Conservation (phyloP, 2,797 vertebrate genomes). For the Psittacula derbiana region DNA sequence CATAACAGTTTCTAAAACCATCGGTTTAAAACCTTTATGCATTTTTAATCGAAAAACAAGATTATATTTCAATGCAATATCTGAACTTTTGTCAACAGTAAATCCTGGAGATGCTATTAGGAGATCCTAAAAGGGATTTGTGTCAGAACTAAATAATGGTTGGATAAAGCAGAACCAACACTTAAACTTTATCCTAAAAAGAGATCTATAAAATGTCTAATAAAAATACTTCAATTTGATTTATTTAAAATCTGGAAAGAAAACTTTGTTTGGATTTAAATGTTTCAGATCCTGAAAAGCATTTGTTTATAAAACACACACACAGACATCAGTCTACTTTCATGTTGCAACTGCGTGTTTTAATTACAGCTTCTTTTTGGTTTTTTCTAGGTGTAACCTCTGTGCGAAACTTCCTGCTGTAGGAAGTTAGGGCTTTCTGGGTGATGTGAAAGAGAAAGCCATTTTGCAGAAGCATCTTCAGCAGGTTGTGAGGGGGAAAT, state of each 20-base stretch:
- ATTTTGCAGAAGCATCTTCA: background rate
- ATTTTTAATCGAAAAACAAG: constrained; percentile 7
- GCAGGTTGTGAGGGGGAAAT: background rate
- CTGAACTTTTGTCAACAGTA: background rate
- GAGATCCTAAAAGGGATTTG: background rate
- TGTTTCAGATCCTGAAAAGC: background rate
- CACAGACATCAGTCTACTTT: background rate
- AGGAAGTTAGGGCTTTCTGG: constrained; percentile 1
- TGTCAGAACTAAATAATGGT: background rate
- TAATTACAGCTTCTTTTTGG: background rate
- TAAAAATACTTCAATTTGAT: background rate
- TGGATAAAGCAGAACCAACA: background rate
- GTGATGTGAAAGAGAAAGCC: background rate
- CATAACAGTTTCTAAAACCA: background rate
- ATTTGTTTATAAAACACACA: background rate
- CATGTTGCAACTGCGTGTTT: background rate
- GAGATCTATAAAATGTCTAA: background rate
- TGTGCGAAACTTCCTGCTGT: background rate
- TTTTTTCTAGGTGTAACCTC: background rate
- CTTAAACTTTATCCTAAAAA: background rate
- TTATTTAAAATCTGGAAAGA: background rate
- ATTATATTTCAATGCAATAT: background rate
- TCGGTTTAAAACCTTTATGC: background rate
- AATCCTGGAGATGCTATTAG: constrained; percentile 17
- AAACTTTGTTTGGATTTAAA: constrained; percentile 13